These are phyloP conservation scores for Tryphoninae sp. DNA, from an alignment of 2,888 invertebrate genomes.

Conservation along the genomic window DNA sequence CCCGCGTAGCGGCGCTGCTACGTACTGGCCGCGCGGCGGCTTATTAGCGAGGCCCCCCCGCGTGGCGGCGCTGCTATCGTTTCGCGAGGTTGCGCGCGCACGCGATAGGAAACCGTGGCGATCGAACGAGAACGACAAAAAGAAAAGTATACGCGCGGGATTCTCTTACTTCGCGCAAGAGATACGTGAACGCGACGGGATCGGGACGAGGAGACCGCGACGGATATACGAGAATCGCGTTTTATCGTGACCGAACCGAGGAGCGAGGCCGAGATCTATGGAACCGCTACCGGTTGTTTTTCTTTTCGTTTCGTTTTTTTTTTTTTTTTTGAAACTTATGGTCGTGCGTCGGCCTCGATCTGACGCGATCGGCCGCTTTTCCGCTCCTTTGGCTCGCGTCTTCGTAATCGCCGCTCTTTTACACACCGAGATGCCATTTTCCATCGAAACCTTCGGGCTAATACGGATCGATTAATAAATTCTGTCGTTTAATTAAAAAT, in stretches of 20 bases:
- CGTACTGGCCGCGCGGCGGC: constrained; percentile 50
- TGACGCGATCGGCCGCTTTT: constrained; percentile 71
- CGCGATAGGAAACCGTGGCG: no score
- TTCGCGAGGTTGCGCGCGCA: constrained; percentile 62
- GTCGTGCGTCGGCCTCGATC: constrained; percentile 69
- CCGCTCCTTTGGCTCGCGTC: constrained; percentile 17
- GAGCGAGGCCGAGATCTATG: constrained; percentile 71
- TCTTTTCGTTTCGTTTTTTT: neutral
- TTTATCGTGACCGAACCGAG: constrained; percentile 27
- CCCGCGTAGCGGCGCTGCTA: constrained; percentile 19
- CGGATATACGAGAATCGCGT: neutral
- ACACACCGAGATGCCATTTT: no score
- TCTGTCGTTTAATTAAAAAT: neutral
- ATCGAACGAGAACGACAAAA: constrained; percentile 32
- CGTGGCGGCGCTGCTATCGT: constrained; percentile 64
- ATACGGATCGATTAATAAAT: neutral
- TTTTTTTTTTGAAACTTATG: neutral
- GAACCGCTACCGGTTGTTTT: constrained; percentile 78
- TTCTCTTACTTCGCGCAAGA: neutral
- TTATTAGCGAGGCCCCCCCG: constrained; percentile 69
- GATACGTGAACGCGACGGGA: neutral
- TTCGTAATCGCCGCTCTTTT: no score
- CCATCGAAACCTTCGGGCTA: no score
- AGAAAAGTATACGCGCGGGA: constrained; percentile 18
- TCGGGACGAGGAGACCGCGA: neutral